phyloP scores from a whole-genome alignment of 2,113 vertebrate genomes.

The Chitala chitala region DNA sequence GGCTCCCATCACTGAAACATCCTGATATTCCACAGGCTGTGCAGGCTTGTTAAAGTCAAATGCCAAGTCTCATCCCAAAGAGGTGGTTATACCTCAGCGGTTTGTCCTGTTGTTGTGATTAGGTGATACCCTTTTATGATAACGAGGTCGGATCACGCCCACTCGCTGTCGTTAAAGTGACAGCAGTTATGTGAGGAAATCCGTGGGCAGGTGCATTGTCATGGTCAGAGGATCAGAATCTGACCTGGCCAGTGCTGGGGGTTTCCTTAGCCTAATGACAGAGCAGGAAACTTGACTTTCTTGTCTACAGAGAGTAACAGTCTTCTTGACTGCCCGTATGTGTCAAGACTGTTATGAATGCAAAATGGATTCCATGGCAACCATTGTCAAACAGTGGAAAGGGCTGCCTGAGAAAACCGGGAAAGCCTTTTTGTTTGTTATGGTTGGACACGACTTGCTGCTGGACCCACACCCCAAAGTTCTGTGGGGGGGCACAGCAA shows the following conservation, averaged over 20 bases:
- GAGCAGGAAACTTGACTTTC: constrained; percentile 47
- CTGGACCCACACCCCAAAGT: constrained; percentile 64
- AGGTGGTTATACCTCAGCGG: too few relatives aligned
- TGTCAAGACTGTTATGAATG: constrained; percentile 77
- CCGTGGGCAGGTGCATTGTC: not conserved
- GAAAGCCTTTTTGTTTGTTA: constrained; percentile 86
- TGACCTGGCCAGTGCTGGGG: not conserved
- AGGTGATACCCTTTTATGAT: not conserved
- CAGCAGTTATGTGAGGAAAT: not conserved
- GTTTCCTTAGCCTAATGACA: constrained; percentile 36
- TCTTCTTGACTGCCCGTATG: constrained; percentile 49
- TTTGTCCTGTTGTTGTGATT: too few relatives aligned
- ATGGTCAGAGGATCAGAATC: not conserved
- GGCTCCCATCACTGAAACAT: constrained; percentile 46
- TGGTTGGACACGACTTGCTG: constrained; percentile 66
- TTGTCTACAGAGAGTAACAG: constrained; percentile 46
- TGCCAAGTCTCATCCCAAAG: constrained; percentile 40
- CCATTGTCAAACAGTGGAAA: constrained; percentile 75
- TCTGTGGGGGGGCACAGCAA: constrained; percentile 68
- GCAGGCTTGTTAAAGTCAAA: constrained; percentile 41
- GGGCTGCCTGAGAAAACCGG: constrained; percentile 69
- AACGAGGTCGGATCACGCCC: not conserved
- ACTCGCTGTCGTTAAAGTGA: not conserved
- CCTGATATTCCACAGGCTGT: constrained; percentile 50
- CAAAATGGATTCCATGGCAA: constrained; percentile 88